Base-by-base conservation (phyloP, 2,797 vertebrate genomes). In the Gallinago solitaria region DNA sequence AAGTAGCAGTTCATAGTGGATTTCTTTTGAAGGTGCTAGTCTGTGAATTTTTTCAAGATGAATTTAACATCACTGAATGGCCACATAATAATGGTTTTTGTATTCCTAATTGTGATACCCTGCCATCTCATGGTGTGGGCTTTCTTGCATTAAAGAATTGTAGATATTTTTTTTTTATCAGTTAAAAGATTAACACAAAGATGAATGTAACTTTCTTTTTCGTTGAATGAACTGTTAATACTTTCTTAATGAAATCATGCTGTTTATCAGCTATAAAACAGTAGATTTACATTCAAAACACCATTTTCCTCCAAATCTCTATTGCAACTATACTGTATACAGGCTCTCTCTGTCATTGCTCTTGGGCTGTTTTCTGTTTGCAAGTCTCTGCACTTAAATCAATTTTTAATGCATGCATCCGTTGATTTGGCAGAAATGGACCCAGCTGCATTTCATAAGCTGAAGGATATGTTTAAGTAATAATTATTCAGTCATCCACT, bases 301-400 rank as follows among this genome's bases (percentile, higher is more conserved):
- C n/a, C 9, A 4, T 79, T 87, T 21, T 51, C 2, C 11, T 74
- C 43, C 83, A 82, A 28, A 68, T 54, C 19, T 69, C 16, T 60
- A 5, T 67, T 2, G 3, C 13, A 85, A 2, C 27, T 47, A 0
- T 11, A 1, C 30, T 19, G 16, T 57, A 14, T 33, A 11, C 23
- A 41, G 59, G 11, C n/a, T 17, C 6, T 47, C 28, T 74, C 21
- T 83, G 39, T 63, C 21, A 3, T 47, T 77, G 18, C 35, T 77
- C 9, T 82, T 74, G 60, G 35, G 65, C 28, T 12, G 50, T 61
- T 91, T 74, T 83, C 32, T 43, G 35, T 71, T 89, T 89, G 51
- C 19, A 14, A 1, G 0, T 80, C 9, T 51, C 51, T 84, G n/a
- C 35, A 56, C 20, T 84, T 56, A 59, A 79, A 71, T 68, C 3